phyloP scores from a whole-genome alignment of 2,888 invertebrate species.

The Mongoloraphidia duomilia region DNA sequence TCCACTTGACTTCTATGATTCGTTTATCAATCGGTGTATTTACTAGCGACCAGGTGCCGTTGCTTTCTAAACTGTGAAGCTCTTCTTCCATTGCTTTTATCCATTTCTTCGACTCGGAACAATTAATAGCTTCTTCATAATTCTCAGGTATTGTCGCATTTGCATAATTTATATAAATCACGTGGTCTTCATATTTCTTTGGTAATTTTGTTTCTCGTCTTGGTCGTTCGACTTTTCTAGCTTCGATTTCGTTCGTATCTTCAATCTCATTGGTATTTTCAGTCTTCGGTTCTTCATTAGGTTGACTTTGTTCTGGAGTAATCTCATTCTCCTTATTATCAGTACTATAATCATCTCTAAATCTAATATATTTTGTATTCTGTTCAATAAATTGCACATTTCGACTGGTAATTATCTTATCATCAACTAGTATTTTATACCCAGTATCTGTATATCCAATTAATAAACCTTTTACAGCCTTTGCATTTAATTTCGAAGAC shows the following conservation, averaged over 20 bases:
- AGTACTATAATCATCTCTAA: not conserved
- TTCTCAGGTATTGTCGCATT: not conserved
- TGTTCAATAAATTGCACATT: constrained; percentile 1
- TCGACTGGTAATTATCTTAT: constrained; percentile 1
- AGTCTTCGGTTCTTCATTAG: not conserved
- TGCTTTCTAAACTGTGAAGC: not conserved
- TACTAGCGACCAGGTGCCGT: not conserved
- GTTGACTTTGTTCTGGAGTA: no score
- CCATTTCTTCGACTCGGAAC: no score
- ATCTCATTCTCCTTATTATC: not conserved
- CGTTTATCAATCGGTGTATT: not conserved
- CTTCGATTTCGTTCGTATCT: not conserved
- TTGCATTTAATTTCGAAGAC: not conserved
- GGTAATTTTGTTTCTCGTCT: not conserved
- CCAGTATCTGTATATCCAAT: constrained; percentile 2
- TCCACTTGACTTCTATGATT: not conserved
- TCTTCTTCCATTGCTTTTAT: not conserved
- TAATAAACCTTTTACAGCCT: constrained; percentile 3
- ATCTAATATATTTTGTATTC: not conserved
- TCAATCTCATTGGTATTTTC: not conserved
- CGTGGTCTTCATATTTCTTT: no score
- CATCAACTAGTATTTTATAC: not conserved
- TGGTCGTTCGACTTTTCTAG: not conserved
- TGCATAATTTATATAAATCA: not conserved
- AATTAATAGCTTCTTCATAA: not conserved